phyloP scores from a whole-genome alignment of 2,888 invertebrate species.

The Heliconius charithonia region DNA sequence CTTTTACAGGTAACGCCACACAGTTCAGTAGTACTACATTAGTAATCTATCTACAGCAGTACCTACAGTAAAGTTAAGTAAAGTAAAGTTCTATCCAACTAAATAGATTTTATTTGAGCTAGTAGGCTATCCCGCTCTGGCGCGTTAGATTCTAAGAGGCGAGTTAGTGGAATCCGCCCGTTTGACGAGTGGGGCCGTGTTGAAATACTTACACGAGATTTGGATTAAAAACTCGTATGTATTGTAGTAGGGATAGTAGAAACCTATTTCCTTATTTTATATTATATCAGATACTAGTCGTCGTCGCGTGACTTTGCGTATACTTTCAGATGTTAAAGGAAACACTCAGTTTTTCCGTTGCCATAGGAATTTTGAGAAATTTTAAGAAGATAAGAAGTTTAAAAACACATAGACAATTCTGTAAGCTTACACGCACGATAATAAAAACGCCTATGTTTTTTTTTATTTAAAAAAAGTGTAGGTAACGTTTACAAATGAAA shows the following conservation, averaged over 20 bases:
- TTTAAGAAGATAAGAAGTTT: no score
- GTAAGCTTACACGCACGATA: no score
- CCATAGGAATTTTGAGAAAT: no score
- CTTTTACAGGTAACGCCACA: constrained; percentile 50
- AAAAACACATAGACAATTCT: no score
- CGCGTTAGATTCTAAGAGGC: constrained; percentile 52
- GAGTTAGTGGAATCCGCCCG: constrained; percentile 55
- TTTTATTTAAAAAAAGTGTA: no score
- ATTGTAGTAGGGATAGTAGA: constrained; percentile 64
- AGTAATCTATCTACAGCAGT: constrained; percentile 44
- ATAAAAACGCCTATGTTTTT: no score
- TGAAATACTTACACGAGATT: constrained; percentile 78
- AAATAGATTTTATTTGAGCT: constrained; percentile 53
- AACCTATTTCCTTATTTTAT: constrained; percentile 36
- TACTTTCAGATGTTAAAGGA: no score
- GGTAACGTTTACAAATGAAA: no score
- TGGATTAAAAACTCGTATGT: constrained; percentile 76
- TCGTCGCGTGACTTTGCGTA: no score
- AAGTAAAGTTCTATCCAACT: constrained; percentile 48
- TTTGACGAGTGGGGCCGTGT: constrained; percentile 65
- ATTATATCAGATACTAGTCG: background rate
- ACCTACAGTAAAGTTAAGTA: constrained; percentile 19
- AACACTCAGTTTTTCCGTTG: no score
- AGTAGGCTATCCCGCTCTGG: constrained; percentile 49
- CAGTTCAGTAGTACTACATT: constrained; percentile 22